A percentile compares a stretch with the other conserved stretches of the same genome.
Evolutionary conservation across 2,888 invertebrate species (phyloP).

Genomic region (Drosophila affinis): DNA sequence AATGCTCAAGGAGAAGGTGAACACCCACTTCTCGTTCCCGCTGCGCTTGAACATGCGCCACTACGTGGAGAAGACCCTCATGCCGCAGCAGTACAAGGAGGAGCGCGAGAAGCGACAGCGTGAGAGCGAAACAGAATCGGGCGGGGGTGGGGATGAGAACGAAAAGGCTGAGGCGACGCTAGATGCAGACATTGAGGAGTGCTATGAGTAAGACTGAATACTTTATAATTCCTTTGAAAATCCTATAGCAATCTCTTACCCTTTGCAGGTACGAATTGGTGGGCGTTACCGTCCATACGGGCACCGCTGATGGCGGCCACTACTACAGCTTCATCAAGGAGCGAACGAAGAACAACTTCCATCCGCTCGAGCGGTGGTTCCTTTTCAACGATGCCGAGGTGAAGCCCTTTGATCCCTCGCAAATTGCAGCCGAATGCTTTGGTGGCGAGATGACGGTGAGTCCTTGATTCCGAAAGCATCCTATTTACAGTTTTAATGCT

Average conservation of each 20-base stretch:
- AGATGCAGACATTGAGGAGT: conserved; percentile 87
- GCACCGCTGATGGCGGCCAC: conserved; percentile 98
- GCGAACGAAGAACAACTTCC: conserved; percentile 86
- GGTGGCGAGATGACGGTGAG: conserved; percentile 97
- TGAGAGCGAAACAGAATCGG: conserved; percentile 54
- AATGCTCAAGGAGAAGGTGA: conserved; percentile 98
- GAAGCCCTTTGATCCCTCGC: conserved; percentile 97
- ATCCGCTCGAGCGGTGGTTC: conserved; percentile 94
- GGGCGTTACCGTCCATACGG: conserved; percentile 98
- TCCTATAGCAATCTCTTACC: not conserved
- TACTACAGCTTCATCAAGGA: conserved; percentile 98
- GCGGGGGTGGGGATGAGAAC: conserved; percentile 56
- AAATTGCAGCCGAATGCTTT: conserved; percentile 97
- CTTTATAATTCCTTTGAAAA: not conserved
- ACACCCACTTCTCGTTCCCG: conserved; percentile 98
- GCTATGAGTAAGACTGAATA: conserved; percentile 88
- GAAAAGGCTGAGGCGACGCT: conserved; percentile 65
- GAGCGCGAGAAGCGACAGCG: conserved; percentile 86
- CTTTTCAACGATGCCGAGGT: conserved; percentile 97
- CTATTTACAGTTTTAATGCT: not conserved
- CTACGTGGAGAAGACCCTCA: conserved; percentile 96
- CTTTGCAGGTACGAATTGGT: conserved; percentile 89
- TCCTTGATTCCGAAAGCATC: not conserved
- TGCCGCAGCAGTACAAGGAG: conserved; percentile 94
- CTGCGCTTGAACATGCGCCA: conserved; percentile 96